Evolutionary conservation across 2,797 vertebrate species (phyloP).

Genomic region (Urophycis tenuis): DNA sequence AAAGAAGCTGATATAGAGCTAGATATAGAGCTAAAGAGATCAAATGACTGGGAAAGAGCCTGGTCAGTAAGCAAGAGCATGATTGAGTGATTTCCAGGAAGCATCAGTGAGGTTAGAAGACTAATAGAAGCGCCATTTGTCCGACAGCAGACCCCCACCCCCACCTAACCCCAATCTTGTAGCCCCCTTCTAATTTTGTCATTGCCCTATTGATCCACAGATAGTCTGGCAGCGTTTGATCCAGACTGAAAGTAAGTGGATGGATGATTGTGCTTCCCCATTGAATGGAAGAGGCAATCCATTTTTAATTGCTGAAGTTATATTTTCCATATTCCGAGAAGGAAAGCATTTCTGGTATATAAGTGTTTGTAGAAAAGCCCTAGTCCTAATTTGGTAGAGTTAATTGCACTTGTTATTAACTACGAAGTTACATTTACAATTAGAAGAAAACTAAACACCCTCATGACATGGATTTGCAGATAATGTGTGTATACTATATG

Average conservation of each 20-base stretch:
- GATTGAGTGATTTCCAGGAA: slow-evolving; percentile 24
- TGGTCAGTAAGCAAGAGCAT: background rate
- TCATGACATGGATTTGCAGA: background rate
- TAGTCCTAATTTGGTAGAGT: background rate
- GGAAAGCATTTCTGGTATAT: background rate
- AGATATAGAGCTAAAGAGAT: background rate
- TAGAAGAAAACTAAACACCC: background rate
- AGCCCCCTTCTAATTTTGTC: slow-evolving; percentile 21
- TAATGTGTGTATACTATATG: background rate
- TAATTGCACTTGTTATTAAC: too few species aligned
- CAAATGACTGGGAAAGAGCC: slow-evolving; percentile 14
- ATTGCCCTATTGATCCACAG: slow-evolving; percentile 22
- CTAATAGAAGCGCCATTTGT: slow-evolving; percentile 28
- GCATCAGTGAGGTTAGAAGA: slow-evolving; percentile 30
- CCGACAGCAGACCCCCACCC: slow-evolving; percentile 6
- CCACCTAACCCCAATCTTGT: background rate
- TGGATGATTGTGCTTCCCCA: slow-evolving; percentile 14
- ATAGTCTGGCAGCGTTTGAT: slow-evolving; percentile 21
- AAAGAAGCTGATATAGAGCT: background rate
- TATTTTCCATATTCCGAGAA: background rate
- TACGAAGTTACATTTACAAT: too few species aligned
- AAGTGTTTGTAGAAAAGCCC: background rate
- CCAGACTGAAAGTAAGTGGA: slow-evolving; percentile 10
- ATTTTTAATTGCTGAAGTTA: slow-evolving; percentile 10
- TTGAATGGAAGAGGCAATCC: slow-evolving; percentile 9